Conservation (phyloP, 2,113 vertebrate genomes). For the Oreochromis tanganicae region DNA sequence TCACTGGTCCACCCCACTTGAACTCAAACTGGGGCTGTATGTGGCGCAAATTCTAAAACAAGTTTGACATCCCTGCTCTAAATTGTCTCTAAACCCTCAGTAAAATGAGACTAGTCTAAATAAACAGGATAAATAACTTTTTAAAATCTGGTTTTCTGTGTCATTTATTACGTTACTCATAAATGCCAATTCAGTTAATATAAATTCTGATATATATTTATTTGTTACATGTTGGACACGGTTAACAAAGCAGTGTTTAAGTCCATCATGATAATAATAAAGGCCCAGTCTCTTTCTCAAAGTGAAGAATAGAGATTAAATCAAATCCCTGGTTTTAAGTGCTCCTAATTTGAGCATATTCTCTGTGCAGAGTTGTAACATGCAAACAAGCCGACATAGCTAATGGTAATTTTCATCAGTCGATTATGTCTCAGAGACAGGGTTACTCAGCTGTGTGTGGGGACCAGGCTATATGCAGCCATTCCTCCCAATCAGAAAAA, state of each 20-base stretch:
- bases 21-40: not conserved
- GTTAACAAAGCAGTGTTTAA: not conserved
- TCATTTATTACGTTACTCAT: not conserved
- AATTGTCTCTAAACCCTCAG: not conserved
- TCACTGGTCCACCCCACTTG: not conserved
- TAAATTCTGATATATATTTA: not conserved
- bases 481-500: not conserved
- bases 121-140: not conserved
- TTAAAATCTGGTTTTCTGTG: accelerated
- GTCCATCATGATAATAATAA: not conserved
- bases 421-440: not conserved
- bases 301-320: not conserved
- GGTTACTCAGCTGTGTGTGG: not conserved
- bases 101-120: not conserved
- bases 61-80: not conserved
- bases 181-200: not conserved
- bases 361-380: not conserved
- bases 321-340: not conserved
- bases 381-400: not conserved
- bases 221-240: not conserved
- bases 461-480: not conserved
- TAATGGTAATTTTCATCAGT: not conserved
- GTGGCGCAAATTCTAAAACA: not conserved
- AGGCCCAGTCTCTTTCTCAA: not conserved
- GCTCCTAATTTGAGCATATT: not conserved